Evolutionary conservation across 2,113 vertebrate genomes (phyloP).

Genomic region (Platysternon megacephalum): DNA sequence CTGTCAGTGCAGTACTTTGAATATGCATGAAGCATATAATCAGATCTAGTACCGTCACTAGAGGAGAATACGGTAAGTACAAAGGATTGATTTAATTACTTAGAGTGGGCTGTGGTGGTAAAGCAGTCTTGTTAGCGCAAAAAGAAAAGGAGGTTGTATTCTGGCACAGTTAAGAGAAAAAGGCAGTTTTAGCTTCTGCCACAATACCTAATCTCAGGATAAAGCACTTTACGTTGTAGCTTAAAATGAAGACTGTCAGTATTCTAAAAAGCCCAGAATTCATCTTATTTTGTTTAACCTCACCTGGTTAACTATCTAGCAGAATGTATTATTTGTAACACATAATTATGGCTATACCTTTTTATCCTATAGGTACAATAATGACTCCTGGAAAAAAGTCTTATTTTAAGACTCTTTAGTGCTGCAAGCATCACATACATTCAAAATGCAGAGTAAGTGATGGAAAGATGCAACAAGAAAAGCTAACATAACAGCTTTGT

Average conservation of each 20-base stretch:
- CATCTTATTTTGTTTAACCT: slow-evolving; percentile 85
- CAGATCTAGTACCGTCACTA: slow-evolving; percentile 91
- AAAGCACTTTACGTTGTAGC: slow-evolving; percentile 87
- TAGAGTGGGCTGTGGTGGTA: slow-evolving; percentile 91
- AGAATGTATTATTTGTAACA: slow-evolving; percentile 71
- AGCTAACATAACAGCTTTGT: slow-evolving; percentile 47
- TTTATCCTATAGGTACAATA: slow-evolving; percentile 57
- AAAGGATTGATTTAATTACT: slow-evolving; percentile 99
- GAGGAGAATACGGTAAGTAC: slow-evolving; percentile 92
- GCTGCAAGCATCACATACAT: slow-evolving; percentile 30
- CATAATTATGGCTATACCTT: slow-evolving; percentile 66
- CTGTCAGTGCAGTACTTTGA: slow-evolving; percentile 93
- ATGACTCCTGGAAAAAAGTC: slow-evolving; percentile 56
- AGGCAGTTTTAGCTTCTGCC: slow-evolving; percentile 92
- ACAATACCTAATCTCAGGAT: slow-evolving; percentile 92
- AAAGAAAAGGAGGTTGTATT: slow-evolving; percentile 90
- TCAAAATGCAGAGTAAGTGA: neutral
- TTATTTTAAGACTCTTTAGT: neutral
- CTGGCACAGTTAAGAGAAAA: slow-evolving; percentile 84
- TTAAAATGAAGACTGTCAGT: slow-evolving; percentile 86
- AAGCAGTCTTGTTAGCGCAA: slow-evolving; percentile 90
- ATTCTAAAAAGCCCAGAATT: slow-evolving; percentile 84
- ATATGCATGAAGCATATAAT: slow-evolving; percentile 98
- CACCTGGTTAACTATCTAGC: slow-evolving; percentile 81
- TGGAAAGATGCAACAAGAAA: slow-evolving; percentile 37